Base-by-base conservation (phyloP, 30 jellyfish, hydroid and myxozoan genomes). In the Cassiopea xamachana region DNA sequence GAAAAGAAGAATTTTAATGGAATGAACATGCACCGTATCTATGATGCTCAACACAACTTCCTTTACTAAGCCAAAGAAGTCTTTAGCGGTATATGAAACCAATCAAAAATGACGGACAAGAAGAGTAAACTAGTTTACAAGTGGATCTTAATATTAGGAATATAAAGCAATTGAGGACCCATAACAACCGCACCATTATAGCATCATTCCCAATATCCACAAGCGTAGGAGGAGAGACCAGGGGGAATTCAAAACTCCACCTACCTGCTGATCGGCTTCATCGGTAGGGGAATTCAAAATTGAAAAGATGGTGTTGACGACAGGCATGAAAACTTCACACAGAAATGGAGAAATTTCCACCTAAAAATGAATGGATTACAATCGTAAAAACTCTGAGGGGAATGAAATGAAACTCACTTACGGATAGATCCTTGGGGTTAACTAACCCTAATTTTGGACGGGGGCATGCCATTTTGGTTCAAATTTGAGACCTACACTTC, bases 221-320 rank as follows among this genome's bases (percentile, higher is more conserved):
- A 4, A 9, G 64, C n/a, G n/a, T n/a, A n/a, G n/a, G n/a, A n/a
- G n/a, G n/a, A n/a, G n/a, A n/a, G n/a, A n/a, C n/a, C n/a, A n/a
- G n/a, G n/a, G n/a, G n/a, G n/a, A n/a, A n/a, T n/a, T 51, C 64
- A 51, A 2, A 4, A 51, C 4, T 4, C 64, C 9, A 2, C 19
- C 14, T 62, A 91, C 98, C 96, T 90, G 98, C 70, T 58, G 58
- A 73, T 95, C 99, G 43, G 92, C 92, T 59, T 75, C 89, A 27
- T 95, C 99, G 64, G 79, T 69, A 10, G 98, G 97, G 27, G 91
- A 48, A 71, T 91, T 89, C 46, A 95, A 82, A 77, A 95, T 92
- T 12, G 99, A 76, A 82, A 95, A 95, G 44, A 95, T 92, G 69
- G 93, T 87, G 47, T 92, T 81, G n/a, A 95, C 99, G 12, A 95